A percentile compares a stretch with the other conserved stretches of the same genome.
phyloP scores from a whole-genome alignment of 2,797 vertebrate species.

The Arremon brunneinucha region DNA sequence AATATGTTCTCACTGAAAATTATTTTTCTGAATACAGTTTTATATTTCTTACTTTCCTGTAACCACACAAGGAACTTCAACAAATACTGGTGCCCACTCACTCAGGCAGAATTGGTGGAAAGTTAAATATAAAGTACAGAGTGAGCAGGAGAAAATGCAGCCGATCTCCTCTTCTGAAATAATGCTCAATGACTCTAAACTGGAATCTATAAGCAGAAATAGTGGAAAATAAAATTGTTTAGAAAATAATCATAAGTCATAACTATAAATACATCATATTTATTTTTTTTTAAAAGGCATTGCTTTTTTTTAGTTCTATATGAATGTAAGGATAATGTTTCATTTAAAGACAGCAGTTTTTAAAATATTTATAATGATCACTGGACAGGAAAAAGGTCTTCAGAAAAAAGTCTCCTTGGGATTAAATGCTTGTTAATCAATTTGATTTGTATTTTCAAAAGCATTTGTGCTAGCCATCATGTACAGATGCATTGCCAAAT shows the following conservation, averaged over 20 bases:
- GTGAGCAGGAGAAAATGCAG: neutral
- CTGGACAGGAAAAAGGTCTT: rapidly evolving
- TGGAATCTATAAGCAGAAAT: neutral
- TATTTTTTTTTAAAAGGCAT: neutral
- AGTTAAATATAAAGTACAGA: neutral
- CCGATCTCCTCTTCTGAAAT: neutral
- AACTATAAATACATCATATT: neutral
- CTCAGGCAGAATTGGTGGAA: neutral
- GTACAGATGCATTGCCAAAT: neutral
- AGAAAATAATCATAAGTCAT: neutral
- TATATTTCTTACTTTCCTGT: neutral
- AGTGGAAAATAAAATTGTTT: neutral
- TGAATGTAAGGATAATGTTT: neutral
- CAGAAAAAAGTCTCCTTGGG: neutral
- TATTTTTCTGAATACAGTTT: neutral
- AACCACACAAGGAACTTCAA: neutral
- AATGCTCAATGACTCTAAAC: neutral
- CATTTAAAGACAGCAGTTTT: neutral
- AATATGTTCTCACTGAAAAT: neutral
- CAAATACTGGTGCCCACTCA: neutral
- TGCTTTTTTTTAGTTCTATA: neutral
- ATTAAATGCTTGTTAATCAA: neutral
- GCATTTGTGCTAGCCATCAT: neutral
- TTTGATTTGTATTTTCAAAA: neutral
- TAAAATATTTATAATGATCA: neutral